phyloP scores from a whole-genome alignment of 2,797 vertebrate genomes.

The Orientallactaga sibirica region DNA sequence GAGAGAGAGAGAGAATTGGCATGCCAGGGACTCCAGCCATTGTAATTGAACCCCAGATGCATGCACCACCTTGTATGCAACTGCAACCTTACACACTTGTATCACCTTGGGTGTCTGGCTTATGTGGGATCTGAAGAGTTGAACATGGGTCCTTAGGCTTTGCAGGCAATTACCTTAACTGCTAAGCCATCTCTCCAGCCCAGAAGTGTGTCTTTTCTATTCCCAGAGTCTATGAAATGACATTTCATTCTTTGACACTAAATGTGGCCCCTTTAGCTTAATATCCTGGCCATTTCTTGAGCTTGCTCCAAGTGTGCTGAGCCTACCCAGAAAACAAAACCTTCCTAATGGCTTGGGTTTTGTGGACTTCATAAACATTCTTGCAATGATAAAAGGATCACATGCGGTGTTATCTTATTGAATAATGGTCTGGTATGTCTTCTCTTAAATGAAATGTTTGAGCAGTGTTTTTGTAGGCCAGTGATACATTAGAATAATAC shows the following conservation, averaged over 20 bases:
- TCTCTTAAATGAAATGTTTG: conserved; percentile 77
- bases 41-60: no score
- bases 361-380: conserved; percentile 77
- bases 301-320: conserved; percentile 80
- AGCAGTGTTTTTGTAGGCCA: conserved; percentile 76
- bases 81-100: no score
- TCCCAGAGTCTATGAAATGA: conserved; percentile 31
- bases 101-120: no score
- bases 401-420: conserved; percentile 82
- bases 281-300: conserved; percentile 80
- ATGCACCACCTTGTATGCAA: no score
- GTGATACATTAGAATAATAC: conserved; percentile 83
- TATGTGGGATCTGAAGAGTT: no score
- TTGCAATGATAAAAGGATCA: conserved; percentile 76
- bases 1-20: no score
- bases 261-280: conserved; percentile 70
- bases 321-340: conserved; percentile 81
- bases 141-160: no score
- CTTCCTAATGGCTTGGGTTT: conserved; percentile 79
- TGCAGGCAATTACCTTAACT: no score
- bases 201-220: conserved; percentile 34
- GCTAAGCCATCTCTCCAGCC: no score
- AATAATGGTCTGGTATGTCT: conserved; percentile 80
- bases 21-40: no score
- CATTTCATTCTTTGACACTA: conserved; percentile 70